A percentile compares a stretch with the other conserved stretches of the same genome.
phyloP scores from a whole-genome alignment of 2,797 vertebrate species.

The Eleutherodactylus coqui region DNA sequence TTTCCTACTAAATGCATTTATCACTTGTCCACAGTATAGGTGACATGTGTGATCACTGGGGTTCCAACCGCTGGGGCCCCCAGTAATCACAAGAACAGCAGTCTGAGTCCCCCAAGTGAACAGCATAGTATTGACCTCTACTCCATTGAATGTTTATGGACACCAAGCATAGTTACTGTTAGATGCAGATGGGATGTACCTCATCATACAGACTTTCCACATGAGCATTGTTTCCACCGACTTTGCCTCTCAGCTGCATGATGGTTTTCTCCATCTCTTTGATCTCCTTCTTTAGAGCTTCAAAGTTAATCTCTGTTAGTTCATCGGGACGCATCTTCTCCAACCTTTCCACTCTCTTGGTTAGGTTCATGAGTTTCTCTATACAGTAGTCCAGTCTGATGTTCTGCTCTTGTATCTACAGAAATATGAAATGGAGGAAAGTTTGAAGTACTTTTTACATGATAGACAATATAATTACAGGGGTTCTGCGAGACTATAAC shows the following conservation, averaged over 20 bases:
- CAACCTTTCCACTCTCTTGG: slow-evolving; percentile 36
- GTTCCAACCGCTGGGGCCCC: no score
- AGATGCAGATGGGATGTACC: slow-evolving; percentile 7
- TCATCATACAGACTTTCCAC: slow-evolving; percentile 44
- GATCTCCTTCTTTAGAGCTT: slow-evolving; percentile 38
- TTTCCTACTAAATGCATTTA: no score
- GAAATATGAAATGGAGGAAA: background rate
- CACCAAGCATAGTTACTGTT: no score
- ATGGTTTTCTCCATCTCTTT: slow-evolving; percentile 47
- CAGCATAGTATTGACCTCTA: no score
- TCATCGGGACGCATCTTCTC: slow-evolving; percentile 50
- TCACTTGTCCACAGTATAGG: no score
- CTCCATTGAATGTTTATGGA: no score
- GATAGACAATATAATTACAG: background rate
- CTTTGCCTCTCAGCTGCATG: slow-evolving; percentile 2
- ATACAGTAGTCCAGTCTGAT: slow-evolving; percentile 44
- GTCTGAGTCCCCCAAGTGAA: no score
- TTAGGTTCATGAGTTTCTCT: slow-evolving; percentile 44
- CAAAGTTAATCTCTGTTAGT: slow-evolving; percentile 49
- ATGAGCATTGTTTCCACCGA: slow-evolving; percentile 31
- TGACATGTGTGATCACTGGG: no score
- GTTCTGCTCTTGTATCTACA: slow-evolving; percentile 55
- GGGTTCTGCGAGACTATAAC: background rate
- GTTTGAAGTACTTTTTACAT: no score
- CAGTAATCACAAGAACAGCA: no score